phyloP scores from a whole-genome alignment of 2,888 invertebrate species.

The Macaria liturata region DNA sequence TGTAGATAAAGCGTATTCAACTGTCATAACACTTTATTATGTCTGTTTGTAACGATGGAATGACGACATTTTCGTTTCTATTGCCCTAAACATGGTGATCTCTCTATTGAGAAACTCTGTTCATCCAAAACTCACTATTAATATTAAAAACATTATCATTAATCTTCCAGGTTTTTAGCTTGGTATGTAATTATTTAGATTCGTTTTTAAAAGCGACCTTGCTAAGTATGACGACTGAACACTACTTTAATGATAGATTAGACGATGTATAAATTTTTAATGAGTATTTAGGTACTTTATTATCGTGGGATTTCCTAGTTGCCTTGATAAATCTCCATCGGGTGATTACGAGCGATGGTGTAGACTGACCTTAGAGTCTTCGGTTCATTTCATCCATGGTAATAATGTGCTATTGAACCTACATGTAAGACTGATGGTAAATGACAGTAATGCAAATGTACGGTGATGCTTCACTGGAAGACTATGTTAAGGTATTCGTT shows the following conservation, averaged over 20 bases:
- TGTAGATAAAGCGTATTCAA: conserved; percentile 58
- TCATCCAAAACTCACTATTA: conserved; percentile 25
- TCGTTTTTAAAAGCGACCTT: conserved; percentile 29
- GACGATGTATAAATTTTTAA: conserved; percentile 4
- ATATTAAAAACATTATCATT: conserved; percentile 30
- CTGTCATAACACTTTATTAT: conserved; percentile 55
- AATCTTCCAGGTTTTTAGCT: conserved; percentile 31
- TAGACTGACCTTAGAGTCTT: conserved; percentile 41
- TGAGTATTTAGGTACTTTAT: not conserved
- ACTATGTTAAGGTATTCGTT: conserved; percentile 39
- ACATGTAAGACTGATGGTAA: conserved; percentile 51
- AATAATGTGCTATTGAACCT: conserved; percentile 57
- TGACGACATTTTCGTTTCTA: conserved; percentile 45
- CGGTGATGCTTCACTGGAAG: conserved; percentile 52
- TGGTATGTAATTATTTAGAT: conserved; percentile 36
- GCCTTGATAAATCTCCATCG: conserved; percentile 29
- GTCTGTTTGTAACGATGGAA: conserved; percentile 46
- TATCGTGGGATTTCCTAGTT: conserved; percentile 20
- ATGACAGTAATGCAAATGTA: conserved; percentile 67
- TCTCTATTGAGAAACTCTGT: conserved; percentile 31
- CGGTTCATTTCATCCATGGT: conserved; percentile 49
- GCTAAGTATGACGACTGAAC: conserved; percentile 17
- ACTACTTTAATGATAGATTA: conserved; percentile 30
- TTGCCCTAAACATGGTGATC: conserved; percentile 32
- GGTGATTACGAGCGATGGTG: conserved; percentile 46